Evolutionary conservation across 1,140 invertebrate genomes (phyloP), one percentile per base, ranked within the genome.

Genomic region (Rhysida immarginata): DNA sequence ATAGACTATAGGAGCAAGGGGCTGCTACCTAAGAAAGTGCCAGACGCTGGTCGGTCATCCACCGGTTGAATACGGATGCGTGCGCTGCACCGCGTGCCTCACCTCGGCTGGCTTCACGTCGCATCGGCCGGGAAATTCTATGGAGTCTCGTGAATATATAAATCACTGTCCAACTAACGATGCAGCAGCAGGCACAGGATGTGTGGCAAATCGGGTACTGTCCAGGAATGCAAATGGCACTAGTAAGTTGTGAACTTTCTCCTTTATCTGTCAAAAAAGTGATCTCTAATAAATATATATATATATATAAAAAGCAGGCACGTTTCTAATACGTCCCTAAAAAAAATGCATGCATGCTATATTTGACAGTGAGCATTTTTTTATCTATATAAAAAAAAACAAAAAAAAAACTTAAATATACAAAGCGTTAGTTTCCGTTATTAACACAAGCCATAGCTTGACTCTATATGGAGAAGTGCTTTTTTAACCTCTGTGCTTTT

Each of bases 141-240:
- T 62, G 61, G 61, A 62, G 59, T 59, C 55, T 18, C 61, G 61
- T 52, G 61, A 63, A 54, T 63, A 60, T 45, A 27, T 63, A 27
- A 58, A 56, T 58, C 29, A 42, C 20, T 42, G 54, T 24, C 29
- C 53, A 42, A 18, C 42, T 44, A 14, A 20, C 2, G 43, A 26
- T 41, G 16, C 43, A 25, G 43, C 18, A 25, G 16, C 43, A 25
- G 42, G 18, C n/a, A 20, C 49, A 16, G 23, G 29, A 45, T 51
- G 53, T 57, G 16, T 35, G 2, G 44, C 21, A 13, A 54, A 42
- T 41, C 55, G 59, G 11, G 53, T 61, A n/a, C 54, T 61, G 46
- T 51, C 53, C 41, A 20, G 58, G 56, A 61, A 61, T 54, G 26
- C 50, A 18, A 61, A 61, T 51, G 60, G 60, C 54, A 61, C 60